Conservation (phyloP, 2,113 vertebrate species). For the Zingel zingel region DNA sequence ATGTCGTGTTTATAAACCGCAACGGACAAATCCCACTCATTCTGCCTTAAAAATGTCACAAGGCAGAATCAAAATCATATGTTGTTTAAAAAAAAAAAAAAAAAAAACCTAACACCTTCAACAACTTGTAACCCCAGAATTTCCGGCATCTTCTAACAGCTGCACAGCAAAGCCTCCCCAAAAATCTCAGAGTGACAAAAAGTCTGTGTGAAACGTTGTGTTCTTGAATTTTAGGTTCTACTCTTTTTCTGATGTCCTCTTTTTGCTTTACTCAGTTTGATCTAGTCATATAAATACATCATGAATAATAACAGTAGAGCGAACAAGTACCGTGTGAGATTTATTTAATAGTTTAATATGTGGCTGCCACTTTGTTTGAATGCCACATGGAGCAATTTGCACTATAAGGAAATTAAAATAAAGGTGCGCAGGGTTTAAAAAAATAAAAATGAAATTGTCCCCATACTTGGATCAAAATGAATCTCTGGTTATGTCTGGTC, state of each 20-base stretch:
- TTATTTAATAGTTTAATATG: background rate
- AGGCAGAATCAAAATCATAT: constrained; percentile 24
- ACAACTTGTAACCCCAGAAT: constrained; percentile 4
- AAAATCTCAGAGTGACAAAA: constrained; percentile 12
- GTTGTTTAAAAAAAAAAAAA: constrained; percentile 50
- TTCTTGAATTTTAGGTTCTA: background rate
- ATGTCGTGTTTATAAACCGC: no score
- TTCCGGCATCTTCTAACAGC: constrained; percentile 45
- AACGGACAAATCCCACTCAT: no score
- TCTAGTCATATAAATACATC: background rate
- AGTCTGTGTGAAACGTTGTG: background rate
- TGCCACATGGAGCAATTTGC: background rate
- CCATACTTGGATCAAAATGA: background rate
- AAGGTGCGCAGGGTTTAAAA: background rate
- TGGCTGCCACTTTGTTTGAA: background rate
- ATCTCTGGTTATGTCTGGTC: background rate
- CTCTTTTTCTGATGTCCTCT: background rate
- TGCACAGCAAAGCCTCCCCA: constrained; percentile 23
- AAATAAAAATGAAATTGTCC: background rate
- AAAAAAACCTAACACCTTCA: constrained; percentile 60
- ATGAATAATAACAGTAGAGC: background rate
- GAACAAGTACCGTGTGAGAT: background rate
- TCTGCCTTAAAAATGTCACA: no score
- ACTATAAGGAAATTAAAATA: background rate
- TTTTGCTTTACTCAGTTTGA: background rate